phyloP scores from a whole-genome alignment of 2,797 vertebrate species.

The Myiothlypis coronata region DNA sequence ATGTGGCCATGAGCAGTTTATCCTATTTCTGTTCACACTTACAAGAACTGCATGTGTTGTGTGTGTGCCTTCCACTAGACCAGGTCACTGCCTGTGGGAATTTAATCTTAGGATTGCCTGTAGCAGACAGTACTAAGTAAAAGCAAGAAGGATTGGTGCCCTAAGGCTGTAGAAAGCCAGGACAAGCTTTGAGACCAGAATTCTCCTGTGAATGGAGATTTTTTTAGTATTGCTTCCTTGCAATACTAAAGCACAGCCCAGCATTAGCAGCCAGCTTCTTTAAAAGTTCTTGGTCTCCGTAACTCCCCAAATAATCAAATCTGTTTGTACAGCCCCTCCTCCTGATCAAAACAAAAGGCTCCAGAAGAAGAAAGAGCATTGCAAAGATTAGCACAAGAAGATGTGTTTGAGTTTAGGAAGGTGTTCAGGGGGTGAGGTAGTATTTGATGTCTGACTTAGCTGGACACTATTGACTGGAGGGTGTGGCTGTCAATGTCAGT shows the following conservation, averaged over 20 bases:
- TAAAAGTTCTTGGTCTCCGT: neutral
- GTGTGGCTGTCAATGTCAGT: neutral
- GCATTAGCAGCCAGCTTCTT: neutral
- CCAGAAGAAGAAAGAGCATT: neutral
- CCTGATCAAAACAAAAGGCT: neutral
- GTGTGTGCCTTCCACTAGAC: neutral
- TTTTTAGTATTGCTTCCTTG: neutral
- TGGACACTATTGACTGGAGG: neutral
- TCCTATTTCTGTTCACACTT: neutral
- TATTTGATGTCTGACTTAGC: neutral
- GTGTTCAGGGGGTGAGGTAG: neutral
- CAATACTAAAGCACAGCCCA: neutral
- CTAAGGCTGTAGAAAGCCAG: neutral
- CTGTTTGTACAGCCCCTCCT: neutral
- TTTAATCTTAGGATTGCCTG: neutral
- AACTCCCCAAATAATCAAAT: neutral
- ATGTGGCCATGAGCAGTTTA: fast-evolving
- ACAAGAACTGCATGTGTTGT: too few species aligned
- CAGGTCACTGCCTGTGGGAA: neutral
- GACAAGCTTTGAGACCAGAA: neutral
- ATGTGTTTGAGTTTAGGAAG: neutral
- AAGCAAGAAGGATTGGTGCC: neutral
- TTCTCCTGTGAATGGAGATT: neutral
- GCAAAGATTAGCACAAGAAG: neutral
- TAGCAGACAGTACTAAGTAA: neutral